phyloP scores from a whole-genome alignment of 2,888 invertebrate genomes.

The Branchinecta sandiegonensis region DNA sequence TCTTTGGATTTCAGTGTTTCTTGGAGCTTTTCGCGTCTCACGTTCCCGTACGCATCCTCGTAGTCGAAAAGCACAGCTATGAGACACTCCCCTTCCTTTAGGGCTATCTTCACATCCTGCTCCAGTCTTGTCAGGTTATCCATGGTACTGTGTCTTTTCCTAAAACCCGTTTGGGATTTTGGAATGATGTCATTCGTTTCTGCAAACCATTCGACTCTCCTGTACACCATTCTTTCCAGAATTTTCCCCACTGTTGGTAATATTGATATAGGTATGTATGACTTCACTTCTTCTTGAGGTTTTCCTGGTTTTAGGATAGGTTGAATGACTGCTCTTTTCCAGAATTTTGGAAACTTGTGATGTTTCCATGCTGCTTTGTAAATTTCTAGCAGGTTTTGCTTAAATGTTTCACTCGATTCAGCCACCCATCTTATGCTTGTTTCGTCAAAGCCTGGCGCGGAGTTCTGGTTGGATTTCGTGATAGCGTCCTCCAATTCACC shows the following conservation, averaged over 20 bases:
- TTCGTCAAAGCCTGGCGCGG: conserved; percentile 7
- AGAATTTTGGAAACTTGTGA: background rate
- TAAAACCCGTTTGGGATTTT: background rate
- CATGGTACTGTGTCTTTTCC: background rate
- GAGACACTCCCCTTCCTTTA: background rate
- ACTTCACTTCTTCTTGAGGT: background rate
- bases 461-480: background rate
- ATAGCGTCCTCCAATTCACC: background rate
- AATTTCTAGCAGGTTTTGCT: background rate
- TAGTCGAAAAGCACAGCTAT: background rate
- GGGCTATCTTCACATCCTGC: background rate
- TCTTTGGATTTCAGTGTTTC: background rate
- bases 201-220: conserved; percentile 16
- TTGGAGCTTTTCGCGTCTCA: background rate
- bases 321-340: background rate
- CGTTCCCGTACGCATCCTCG: background rate
- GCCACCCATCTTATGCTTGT: background rate
- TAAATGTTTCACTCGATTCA: background rate
- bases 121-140: conserved; percentile 8
- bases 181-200: background rate
- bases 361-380: background rate
- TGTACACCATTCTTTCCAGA: background rate
- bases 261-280: background rate
- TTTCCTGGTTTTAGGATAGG: background rate
- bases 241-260: background rate